These are phyloP conservation scores for Gallinago paraguaiae DNA, from an alignment of 2,113 vertebrate genomes.

Conservation along the genomic window DNA sequence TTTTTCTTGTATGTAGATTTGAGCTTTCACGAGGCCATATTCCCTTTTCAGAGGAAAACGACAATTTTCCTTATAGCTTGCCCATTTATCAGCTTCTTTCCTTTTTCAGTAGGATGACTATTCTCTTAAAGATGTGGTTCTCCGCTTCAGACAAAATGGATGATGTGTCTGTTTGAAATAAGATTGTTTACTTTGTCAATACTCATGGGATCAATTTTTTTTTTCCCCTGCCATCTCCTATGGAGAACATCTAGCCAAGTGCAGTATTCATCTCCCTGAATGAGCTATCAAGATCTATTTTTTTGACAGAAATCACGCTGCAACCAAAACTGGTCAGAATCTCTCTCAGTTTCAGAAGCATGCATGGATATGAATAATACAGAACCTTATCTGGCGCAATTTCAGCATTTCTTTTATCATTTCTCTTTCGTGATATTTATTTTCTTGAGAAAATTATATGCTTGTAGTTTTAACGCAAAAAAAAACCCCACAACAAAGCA, in stretches of 20 bases:
- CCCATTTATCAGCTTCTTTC: neutral
- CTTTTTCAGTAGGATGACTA: neutral
- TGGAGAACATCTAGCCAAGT: constrained; percentile 30
- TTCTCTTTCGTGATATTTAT: neutral
- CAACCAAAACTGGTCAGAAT: constrained; percentile 11
- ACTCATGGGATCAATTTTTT: neutral
- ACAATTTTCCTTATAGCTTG: neutral
- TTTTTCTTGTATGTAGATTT: neutral
- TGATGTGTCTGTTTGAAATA: constrained; percentile 31
- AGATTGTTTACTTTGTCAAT: constrained; percentile 36
- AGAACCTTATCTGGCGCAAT: neutral
- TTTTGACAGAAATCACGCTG: constrained; percentile 8
- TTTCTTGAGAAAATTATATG: neutral
- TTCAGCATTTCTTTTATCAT: neutral
- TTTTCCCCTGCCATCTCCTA: neutral
- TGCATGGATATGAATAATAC: neutral
- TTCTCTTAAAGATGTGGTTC: neutral
- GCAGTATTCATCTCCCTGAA: constrained; percentile 15
- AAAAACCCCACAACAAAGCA: neutral
- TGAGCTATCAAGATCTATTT: neutral
- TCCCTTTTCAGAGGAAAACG: neutral
- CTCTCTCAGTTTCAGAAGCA: neutral
- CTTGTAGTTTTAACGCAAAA: neutral
- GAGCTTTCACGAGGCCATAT: neutral
- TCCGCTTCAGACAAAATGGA: constrained; percentile 56